phyloP scores from a whole-genome alignment of 2,888 invertebrate genomes.

The Xestia xanthographa region DNA sequence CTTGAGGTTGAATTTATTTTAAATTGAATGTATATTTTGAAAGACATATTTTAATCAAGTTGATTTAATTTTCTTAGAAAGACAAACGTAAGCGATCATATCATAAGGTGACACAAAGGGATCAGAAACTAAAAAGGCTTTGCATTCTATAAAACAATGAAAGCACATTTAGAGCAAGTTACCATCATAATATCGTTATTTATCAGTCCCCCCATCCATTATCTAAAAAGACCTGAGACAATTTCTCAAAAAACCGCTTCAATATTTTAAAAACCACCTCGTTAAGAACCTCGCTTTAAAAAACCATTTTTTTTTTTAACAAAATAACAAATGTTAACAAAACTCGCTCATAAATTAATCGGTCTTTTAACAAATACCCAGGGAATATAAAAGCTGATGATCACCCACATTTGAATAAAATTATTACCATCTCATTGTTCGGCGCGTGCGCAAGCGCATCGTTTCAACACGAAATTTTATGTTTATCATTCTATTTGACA shows the following conservation, averaged over 20 bases:
- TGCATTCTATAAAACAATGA: background rate
- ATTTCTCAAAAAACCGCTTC: background rate
- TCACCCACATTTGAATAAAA: constrained; percentile 83
- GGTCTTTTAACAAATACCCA: constrained; percentile 74
- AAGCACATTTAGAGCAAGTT: background rate
- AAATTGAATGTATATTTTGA: background rate
- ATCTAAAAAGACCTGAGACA: background rate
- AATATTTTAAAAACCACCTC: constrained; percentile 20
- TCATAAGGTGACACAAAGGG: background rate
- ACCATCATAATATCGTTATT: background rate
- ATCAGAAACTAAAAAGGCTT: background rate
- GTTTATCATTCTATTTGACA: constrained; percentile 90
- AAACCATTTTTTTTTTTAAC: constrained; percentile 53
- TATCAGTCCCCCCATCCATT: background rate
- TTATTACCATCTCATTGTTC: constrained; percentile 81
- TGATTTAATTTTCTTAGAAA: background rate
- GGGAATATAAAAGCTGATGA: constrained; percentile 75
- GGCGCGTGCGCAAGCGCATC: constrained; percentile 78
- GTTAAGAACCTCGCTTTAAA: constrained; percentile 22
- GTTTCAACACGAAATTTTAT: constrained; percentile 88
- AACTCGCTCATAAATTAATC: constrained; percentile 75
- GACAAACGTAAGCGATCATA: background rate
- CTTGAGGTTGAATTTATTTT: constrained; percentile 16
- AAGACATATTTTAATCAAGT: background rate
- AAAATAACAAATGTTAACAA: constrained; percentile 71